Percentiles rank a stretch among this genome's conserved stretches.
Conservation (phyloP, 2,888 invertebrate genomes). For the Xanthostigma xanthostigma region DNA sequence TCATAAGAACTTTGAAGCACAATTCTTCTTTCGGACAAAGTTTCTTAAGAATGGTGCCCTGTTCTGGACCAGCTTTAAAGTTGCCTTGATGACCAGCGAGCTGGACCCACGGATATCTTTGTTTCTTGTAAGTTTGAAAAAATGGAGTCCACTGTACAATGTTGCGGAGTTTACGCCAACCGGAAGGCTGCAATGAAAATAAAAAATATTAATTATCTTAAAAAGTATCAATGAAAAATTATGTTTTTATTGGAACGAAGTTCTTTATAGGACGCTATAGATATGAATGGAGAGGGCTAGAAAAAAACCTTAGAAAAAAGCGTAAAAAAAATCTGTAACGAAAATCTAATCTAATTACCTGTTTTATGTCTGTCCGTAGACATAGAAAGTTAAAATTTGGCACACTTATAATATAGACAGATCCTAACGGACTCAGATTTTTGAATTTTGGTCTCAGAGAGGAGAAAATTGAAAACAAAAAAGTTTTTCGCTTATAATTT, state of each 20-base stretch:
- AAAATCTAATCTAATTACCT: no score
- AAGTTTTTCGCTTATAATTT: no score
- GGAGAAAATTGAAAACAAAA: no score
- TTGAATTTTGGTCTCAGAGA: no score
- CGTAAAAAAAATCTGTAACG: no score
- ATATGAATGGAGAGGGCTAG: no score
- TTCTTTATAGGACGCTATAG: no score
- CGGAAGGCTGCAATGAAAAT: slow-evolving; percentile 58
- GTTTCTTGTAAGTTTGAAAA: slow-evolving; percentile 92
- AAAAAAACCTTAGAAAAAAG: no score
- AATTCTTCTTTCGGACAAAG: slow-evolving; percentile 78
- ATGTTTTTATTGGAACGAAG: background rate
- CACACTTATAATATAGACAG: no score
- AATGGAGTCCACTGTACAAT: slow-evolving; percentile 95
- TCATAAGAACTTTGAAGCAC: slow-evolving; percentile 78
- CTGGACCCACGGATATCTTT: slow-evolving; percentile 92
- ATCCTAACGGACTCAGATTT: no score
- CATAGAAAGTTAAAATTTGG: no score
- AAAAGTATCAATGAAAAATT: background rate
- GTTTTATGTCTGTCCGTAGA: no score
- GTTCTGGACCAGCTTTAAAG: slow-evolving; percentile 84
- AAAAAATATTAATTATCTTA: slow-evolving; percentile 12
- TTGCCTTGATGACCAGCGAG: slow-evolving; percentile 91
- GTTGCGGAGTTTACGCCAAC: slow-evolving; percentile 86
- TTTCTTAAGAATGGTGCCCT: slow-evolving; percentile 89